Evolutionary conservation across 2,888 invertebrate species (phyloP).

Genomic region (Lingula anatina): DNA sequence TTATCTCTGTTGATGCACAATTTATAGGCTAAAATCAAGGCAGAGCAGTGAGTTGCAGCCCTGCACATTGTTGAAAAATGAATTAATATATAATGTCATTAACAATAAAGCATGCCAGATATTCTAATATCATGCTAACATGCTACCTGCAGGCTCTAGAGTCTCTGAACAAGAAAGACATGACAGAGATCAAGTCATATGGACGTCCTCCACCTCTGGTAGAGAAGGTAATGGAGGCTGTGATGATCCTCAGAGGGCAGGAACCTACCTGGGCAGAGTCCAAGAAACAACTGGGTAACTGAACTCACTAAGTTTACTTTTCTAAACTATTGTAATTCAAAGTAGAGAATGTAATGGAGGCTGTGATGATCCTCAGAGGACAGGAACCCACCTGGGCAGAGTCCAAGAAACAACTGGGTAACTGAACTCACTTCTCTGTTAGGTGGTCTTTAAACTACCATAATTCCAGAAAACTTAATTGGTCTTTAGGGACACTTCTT

Average conservation of each 20-base stretch:
- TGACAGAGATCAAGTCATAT: constrained; percentile 86
- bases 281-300: constrained; percentile 70
- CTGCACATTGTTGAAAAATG: no score
- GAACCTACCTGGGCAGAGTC: constrained; percentile 85
- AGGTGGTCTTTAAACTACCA: no score
- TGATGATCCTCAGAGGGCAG: constrained; percentile 72
- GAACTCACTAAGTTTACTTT: background rate
- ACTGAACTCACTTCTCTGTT: constrained; percentile 6
- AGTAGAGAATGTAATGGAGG: constrained; percentile 83
- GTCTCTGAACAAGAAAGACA: constrained; percentile 52
- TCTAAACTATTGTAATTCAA: no score
- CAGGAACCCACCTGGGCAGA: constrained; percentile 81
- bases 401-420: constrained; percentile 77
- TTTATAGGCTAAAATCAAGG: no score
- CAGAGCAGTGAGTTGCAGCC: no score
- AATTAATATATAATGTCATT: no score
- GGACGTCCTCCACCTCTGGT: constrained; percentile 81
- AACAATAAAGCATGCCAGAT: no score
- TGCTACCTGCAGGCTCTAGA: constrained; percentile 42
- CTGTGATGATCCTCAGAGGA: constrained; percentile 75
- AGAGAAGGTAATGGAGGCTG: constrained; percentile 80
- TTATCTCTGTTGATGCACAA: no score
- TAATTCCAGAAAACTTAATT: no score
- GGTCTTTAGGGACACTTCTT: no score
- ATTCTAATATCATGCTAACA: no score